Percentiles rank a stretch among this genome's conserved stretches.
phyloP scores from a whole-genome alignment of 1,140 invertebrate species.

The Pseudobourletiella spinata region DNA sequence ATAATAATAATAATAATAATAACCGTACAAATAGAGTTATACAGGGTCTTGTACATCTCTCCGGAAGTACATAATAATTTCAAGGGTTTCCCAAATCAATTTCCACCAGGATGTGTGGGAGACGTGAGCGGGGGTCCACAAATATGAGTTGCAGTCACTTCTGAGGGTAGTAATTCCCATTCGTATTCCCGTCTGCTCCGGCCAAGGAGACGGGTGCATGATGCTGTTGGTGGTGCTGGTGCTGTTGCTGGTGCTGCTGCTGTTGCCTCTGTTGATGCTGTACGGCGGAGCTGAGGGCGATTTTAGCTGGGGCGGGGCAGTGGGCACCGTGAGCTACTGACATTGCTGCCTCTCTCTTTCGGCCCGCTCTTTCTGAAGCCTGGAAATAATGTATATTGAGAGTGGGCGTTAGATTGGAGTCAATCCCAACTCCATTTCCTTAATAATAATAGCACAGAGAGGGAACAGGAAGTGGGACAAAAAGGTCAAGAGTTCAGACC shows the following conservation, averaged over 20 bases:
- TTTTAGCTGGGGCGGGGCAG: slow-evolving; percentile 34
- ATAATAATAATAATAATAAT: no score
- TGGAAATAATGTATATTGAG: neutral
- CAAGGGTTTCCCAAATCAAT: no score
- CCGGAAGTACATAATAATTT: no score
- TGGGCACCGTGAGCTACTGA: slow-evolving; percentile 21
- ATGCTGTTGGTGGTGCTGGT: no score
- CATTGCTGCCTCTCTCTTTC: slow-evolving; percentile 35
- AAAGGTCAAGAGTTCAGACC: neutral
- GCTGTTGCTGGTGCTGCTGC: neutral
- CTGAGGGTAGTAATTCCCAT: no score
- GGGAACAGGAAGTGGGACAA: neutral
- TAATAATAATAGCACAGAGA: neutral
- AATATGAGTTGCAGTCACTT: no score
- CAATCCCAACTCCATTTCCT: neutral
- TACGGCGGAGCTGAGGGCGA: slow-evolving; percentile 18
- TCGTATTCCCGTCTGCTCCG: no score
- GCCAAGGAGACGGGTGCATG: no score
- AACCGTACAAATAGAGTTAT: no score
- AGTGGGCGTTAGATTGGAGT: neutral
- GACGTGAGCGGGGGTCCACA: no score
- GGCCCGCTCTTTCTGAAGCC: slow-evolving; percentile 36
- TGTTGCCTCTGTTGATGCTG: neutral
- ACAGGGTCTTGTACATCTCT: no score
- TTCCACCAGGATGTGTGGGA: no score